Evolutionary conservation across 2,797 vertebrate genomes (phyloP), one percentile per base, ranked within the genome.

Genomic region (Enteromius viviparus): DNA sequence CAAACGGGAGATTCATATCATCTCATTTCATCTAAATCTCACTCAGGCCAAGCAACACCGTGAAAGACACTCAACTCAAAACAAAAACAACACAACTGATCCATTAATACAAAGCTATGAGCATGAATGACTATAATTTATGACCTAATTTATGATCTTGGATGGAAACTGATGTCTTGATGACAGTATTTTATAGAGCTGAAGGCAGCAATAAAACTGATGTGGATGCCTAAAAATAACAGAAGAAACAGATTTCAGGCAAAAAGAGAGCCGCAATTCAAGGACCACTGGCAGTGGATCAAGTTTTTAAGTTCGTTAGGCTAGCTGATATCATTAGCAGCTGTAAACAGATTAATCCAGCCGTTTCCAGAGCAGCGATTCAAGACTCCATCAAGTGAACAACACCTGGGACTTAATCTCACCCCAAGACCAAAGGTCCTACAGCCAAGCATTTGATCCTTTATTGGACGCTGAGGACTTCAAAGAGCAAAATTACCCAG

Each of bases 401-500:
- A 81, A 68, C 64, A 32, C 62, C 78, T 70, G 21, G 62, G 64
- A 81, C 40, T 68, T 68, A 81, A 77, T 37, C 69, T 81, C 42
- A n/a, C 4, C 26, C 21, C 17, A 11, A 78, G 66, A 84, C 47
- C 14, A 65, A 62, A 51, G 60, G 68, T 82, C 69, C 58, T 60
- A 75, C 70, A 23, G 74, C 29, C 49, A 66, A 45, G 37, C 37
- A 55, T 85, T 85, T 82, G 68, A 85, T 85, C 84, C 53, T 55
- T 47, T 68, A 75, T 74, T 78, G 34, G 47, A 82, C 32, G 15
- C 55, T 34, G 12, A 75, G 29, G 4, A 75, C 80, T 76, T 83
- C 80, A 85, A 79, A 83, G 49, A 21, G 17, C 60, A 65, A 71
- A 79, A 82, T 82, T 60, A 85, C 76, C 80, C 58, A 74, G 77